Evolutionary conservation across 2,888 invertebrate genomes (phyloP).

Genomic region (Acrobeloides nanus): DNA sequence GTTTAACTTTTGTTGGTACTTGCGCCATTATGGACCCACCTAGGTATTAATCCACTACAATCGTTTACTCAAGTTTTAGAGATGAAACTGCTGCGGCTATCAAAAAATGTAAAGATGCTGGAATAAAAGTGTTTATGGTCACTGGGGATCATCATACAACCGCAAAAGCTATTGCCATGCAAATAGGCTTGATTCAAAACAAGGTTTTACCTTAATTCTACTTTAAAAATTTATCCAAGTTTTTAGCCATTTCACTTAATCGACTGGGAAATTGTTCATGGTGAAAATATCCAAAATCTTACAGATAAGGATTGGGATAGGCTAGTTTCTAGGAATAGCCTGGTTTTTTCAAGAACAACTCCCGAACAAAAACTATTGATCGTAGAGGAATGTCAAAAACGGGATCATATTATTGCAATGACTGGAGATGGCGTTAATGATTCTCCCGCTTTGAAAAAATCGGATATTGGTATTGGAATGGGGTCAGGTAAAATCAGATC

Average conservation of each 20-base stretch:
- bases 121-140: constrained; percentile 48
- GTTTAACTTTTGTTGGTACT: constrained; percentile 50
- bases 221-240: too few species aligned
- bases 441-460: constrained; percentile 48
- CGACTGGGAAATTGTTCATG: constrained; percentile 42
- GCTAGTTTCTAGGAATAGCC: constrained; percentile 14
- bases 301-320: constrained; percentile 39
- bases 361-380: constrained; percentile 49
- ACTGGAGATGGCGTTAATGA: constrained; percentile 51
- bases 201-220: too few species aligned
- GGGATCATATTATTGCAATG: constrained; percentile 48
- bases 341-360: constrained; percentile 38
- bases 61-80: constrained; percentile 19
- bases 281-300: constrained; percentile 33
- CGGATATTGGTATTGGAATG: constrained; percentile 52
- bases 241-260: constrained; percentile 1
- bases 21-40: constrained; percentile 52
- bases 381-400: constrained; percentile 46
- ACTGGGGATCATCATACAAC: constrained; percentile 51
- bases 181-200: constrained; percentile 43
- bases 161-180: constrained; percentile 43
- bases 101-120: constrained; percentile 48
- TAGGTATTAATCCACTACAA: too few species aligned
- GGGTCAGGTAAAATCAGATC: too few species aligned
- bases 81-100: constrained; percentile 47